These are phyloP conservation scores for Ageneiosus marmoratus DNA, from an alignment of 2,113 vertebrate species.

Conservation along the genomic window DNA sequence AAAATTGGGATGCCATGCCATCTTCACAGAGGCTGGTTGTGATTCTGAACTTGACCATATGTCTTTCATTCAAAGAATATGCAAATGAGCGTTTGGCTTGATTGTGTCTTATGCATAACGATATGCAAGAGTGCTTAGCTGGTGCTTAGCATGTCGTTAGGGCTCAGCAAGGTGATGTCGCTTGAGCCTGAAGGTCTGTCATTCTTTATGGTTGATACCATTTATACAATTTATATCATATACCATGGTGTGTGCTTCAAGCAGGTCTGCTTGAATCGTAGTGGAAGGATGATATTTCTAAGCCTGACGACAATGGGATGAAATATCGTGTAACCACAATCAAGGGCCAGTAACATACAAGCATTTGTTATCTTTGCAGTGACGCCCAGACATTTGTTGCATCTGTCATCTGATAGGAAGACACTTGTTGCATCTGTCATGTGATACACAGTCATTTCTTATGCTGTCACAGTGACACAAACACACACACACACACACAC, in stretches of 20 bases:
- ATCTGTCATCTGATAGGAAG: rapidly evolving
- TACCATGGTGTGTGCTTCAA: too few relatives aligned
- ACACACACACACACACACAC: too few relatives aligned
- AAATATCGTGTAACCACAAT: too few relatives aligned
- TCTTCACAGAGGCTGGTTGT: neutral
- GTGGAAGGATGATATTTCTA: too few relatives aligned
- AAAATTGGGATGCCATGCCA: neutral
- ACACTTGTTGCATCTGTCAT: neutral
- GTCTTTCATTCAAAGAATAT: neutral
- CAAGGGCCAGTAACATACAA: neutral
- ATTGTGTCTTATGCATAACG: neutral
- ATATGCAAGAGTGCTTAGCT: neutral
- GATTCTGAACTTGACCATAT: neutral
- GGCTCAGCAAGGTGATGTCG: neutral
- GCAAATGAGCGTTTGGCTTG: neutral
- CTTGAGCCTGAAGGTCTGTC: neutral
- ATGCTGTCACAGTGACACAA: rapidly evolving
- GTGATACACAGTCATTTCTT: neutral
- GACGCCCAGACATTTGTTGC: neutral
- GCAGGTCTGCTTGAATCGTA: too few relatives aligned
- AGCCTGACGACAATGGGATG: too few relatives aligned
- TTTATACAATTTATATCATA: too few relatives aligned
- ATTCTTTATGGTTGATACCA: too few relatives aligned
- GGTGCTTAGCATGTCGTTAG: neutral
- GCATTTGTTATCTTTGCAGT: neutral